These are phyloP conservation scores for Drosophila prolongata DNA, from an alignment of 2,888 invertebrate species.

Conservation along the genomic window DNA sequence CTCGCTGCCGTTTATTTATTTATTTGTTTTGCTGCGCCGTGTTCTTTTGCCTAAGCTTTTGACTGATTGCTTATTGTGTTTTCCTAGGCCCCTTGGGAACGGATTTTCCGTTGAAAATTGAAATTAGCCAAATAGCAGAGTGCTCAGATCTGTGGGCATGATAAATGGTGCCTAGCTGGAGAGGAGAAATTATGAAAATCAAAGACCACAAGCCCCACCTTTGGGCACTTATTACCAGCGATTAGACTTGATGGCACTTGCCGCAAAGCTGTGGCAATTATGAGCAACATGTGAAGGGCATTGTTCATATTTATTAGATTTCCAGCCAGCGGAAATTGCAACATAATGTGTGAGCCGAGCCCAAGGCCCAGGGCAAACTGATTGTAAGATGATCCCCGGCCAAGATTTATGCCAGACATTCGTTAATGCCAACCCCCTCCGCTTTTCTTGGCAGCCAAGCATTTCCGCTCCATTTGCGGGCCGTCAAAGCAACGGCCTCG, in stretches of 20 bases:
- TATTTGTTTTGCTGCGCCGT: constrained; percentile 34
- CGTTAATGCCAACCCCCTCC: constrained; percentile 55
- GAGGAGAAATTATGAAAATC: constrained; percentile 34
- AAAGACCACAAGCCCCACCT: constrained; percentile 8
- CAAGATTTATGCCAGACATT: constrained; percentile 74
- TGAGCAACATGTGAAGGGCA: constrained; percentile 59
- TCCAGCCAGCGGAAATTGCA: constrained; percentile 67
- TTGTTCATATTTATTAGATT: constrained; percentile 73
- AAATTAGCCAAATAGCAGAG: constrained; percentile 63
- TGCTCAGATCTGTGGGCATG: constrained; percentile 9
- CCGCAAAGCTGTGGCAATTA: constrained; percentile 59
- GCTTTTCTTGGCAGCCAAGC: constrained; percentile 41
- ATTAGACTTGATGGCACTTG: constrained; percentile 44
- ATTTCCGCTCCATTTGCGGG: constrained; percentile 77
- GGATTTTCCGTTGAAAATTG: constrained; percentile 71
- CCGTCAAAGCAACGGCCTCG: constrained; percentile 42
- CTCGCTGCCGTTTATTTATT: constrained; percentile 30
- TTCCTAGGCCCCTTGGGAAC: constrained; percentile 35
- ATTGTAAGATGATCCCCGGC: constrained; percentile 65
- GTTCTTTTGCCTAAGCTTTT: constrained; percentile 37
- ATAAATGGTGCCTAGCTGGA: constrained; percentile 15
- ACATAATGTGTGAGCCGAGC: constrained; percentile 43
- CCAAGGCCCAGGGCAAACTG: constrained; percentile 23
- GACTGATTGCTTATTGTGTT: constrained; percentile 43
- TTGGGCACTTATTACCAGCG: constrained; percentile 40